Conservation (phyloP, 2,113 vertebrate genomes). For the Rhinolophus ferrumequinum region DNA sequence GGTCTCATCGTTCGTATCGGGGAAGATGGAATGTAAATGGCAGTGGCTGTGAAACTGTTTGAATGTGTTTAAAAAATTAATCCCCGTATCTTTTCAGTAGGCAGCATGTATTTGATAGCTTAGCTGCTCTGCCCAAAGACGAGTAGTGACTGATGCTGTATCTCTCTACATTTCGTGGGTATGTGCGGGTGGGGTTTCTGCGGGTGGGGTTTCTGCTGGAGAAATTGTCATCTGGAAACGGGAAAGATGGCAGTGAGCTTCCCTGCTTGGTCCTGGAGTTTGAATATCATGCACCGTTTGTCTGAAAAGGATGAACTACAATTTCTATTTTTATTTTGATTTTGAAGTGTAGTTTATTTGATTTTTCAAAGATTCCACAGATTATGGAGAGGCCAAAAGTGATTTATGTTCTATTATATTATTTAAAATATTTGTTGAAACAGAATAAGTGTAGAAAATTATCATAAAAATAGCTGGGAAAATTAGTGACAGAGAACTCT, state of each 20-base stretch:
- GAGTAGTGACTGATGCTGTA: not conserved
- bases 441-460: not conserved
- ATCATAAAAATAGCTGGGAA: not conserved
- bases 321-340: not conserved
- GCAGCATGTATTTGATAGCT: slow-evolving; percentile 15
- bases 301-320: not conserved
- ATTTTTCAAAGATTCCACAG: slow-evolving; percentile 7
- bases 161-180: not conserved
- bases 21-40: not conserved
- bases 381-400: not conserved
- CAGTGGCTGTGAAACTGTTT: slow-evolving; percentile 14
- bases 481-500: not conserved
- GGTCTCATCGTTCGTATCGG: not conserved
- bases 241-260: not conserved
- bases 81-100: not conserved
- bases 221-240: slow-evolving; percentile 18
- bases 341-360: not conserved
- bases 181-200: not conserved
- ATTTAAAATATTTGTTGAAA: slow-evolving; percentile 28
- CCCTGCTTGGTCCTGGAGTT: not conserved
- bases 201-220: not conserved
- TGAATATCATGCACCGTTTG: not conserved
- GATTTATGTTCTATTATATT: not conserved
- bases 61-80: slow-evolving; percentile 41
- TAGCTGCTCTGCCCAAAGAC: slow-evolving; percentile 26